These are phyloP conservation scores for Drosophila pseudotalamancana DNA, from an alignment of 2,888 invertebrate genomes.

Conservation along the genomic window DNA sequence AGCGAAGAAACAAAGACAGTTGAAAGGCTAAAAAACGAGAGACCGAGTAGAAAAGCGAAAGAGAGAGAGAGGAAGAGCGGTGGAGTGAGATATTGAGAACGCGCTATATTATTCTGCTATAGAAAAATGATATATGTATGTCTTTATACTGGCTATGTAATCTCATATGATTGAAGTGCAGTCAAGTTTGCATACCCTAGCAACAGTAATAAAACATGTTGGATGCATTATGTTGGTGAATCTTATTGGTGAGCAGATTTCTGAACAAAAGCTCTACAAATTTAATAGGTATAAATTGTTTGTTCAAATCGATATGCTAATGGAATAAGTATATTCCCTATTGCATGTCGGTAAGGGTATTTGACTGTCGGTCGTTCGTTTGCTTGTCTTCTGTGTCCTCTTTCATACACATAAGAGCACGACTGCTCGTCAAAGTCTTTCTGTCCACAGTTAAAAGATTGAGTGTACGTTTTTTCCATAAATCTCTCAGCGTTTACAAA, in stretches of 20 bases:
- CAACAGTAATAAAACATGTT: not conserved
- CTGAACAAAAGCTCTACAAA: too few relatives aligned
- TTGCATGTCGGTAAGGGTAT: too few relatives aligned
- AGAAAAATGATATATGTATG: conserved; percentile 35
- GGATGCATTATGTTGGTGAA: too few relatives aligned
- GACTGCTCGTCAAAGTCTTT: conserved; percentile 12
- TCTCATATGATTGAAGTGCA: conserved; percentile 54
- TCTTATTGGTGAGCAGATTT: too few relatives aligned
- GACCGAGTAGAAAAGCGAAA: not conserved
- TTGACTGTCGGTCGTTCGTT: not conserved
- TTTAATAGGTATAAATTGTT: too few relatives aligned
- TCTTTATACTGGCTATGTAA: conserved; percentile 20
- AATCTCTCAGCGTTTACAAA: not conserved
- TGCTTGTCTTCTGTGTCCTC: not conserved
- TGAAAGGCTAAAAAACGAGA: conserved; percentile 10
- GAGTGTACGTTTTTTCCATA: not conserved
- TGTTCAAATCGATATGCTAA: too few relatives aligned
- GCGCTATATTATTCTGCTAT: conserved; percentile 24
- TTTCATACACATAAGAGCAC: conserved; percentile 8
- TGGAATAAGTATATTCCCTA: too few relatives aligned
- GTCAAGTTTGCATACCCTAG: conserved; percentile 2
- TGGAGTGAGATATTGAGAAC: conserved; percentile 1
- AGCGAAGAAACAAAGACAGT: not conserved
- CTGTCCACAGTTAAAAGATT: conserved; percentile 8
- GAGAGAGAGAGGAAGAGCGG: not conserved